Percentiles rank a stretch among this genome's conserved stretches.
phyloP scores from a whole-genome alignment of 1,140 invertebrate genomes.

The Aphaenogaster ashmeadi region DNA sequence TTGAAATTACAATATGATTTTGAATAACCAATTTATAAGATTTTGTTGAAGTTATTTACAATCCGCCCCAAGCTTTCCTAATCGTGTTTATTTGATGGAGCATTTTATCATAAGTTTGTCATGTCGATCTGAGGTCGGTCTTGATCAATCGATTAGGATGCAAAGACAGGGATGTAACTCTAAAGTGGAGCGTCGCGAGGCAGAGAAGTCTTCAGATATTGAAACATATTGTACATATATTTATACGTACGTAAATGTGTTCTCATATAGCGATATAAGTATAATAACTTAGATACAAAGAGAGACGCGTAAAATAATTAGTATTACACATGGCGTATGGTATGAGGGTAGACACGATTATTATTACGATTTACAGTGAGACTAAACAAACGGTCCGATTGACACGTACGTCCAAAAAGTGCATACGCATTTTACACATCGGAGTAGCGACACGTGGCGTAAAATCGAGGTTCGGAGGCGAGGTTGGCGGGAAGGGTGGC shows the following conservation, averaged over 20 bases:
- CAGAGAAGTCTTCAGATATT: constrained; percentile 68
- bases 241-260: constrained; percentile 76
- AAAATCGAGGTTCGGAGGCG: constrained; percentile 4
- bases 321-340: constrained; percentile 74
- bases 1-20: not conserved
- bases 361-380: constrained; percentile 63
- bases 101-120: not conserved
- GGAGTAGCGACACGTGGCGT: constrained; percentile 22
- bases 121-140: constrained; percentile 2
- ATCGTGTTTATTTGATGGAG: not conserved
- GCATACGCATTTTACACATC: constrained; percentile 66
- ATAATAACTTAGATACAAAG: constrained; percentile 77
- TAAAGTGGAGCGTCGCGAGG: constrained; percentile 29
- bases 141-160: constrained; percentile 30
- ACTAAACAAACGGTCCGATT: constrained; percentile 63
- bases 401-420: constrained; percentile 53
- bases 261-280: constrained; percentile 71
- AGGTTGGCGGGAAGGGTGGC: not conserved
- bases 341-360: constrained; percentile 66
- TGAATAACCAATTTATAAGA: not conserved
- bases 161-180: constrained; percentile 17
- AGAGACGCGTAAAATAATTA: constrained; percentile 78
- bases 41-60: not conserved
- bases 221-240: constrained; percentile 79
- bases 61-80: not conserved